Evolutionary conservation across 2,888 invertebrate species (phyloP), one percentile per base, ranked within the genome.

Genomic region (Rhagophthalmus giganteus): DNA sequence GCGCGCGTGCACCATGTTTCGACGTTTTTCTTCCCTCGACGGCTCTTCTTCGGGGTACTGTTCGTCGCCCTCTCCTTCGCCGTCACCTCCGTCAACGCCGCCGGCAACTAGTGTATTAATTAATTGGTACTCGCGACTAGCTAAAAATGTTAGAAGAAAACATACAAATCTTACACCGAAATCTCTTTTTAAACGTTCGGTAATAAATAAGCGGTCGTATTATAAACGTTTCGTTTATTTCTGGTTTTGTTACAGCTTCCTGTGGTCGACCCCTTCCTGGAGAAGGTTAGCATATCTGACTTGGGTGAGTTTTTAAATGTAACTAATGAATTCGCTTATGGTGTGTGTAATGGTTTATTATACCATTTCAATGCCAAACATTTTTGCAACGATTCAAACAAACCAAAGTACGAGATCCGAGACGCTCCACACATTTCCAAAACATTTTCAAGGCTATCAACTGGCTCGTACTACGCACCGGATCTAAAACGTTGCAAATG

Each of bases 191-290:
- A 63, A 63, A 42, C 64, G 63, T 51, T 48, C 66, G 69, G 68
- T 68, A 63, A 7, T 37, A 11, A 6, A 10, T 16, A 2, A 13
- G 8, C 6, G 10, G 35, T 9, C n/a, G 32, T 6, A 8, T 31
- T 9, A 30, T 11, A 16, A 12, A 2, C 27, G 2, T 31, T 11
- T 20, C 8, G 39, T 47, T 37, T 31, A 39, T 40, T 40, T 60
- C 66, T 62, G 64, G 64, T 72, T 75, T 74, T 71, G 59, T 84
- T 85, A 45, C 83, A 94, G 93, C 79, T 93, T 68, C 93, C 93
- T 51, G 90, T 90, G 40, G 92, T 89, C 38, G 93, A 93, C 78
- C 93, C 93, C 33, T 94, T 93, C 78, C 75, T 94, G 78, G 93
- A 92, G 75, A 93, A 92, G 81, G 87, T 87, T 64, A 85, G 82